These are phyloP conservation scores for Parapsyche elsis DNA, from an alignment of 1,140 invertebrate species.

Conservation along the genomic window DNA sequence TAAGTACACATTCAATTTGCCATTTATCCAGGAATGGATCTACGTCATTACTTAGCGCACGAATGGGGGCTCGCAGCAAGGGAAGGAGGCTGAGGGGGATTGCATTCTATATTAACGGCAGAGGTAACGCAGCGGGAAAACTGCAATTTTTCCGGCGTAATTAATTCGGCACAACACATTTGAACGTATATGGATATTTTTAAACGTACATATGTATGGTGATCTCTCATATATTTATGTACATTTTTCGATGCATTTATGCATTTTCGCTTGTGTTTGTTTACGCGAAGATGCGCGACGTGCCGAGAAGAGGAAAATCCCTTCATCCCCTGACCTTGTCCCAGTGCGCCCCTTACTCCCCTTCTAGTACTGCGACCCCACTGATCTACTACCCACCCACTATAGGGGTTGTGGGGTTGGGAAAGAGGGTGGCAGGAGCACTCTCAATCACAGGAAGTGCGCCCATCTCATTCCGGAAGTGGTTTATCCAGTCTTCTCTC, in stretches of 20 bases:
- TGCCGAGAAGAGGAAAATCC: not conserved
- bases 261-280: not conserved
- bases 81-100: conserved; percentile 50
- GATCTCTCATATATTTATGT: no score
- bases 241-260: not conserved
- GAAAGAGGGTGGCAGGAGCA: conserved; percentile 55
- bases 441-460: conserved; percentile 70
- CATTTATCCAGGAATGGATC: conserved; percentile 68
- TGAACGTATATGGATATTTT: not conserved
- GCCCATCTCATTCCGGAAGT: conserved; percentile 69
- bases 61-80: conserved; percentile 52
- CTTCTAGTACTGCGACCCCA: not conserved
- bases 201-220: not conserved
- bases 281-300: not conserved
- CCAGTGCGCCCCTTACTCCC: conserved; percentile 30
- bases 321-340: conserved; percentile 46
- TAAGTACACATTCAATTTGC: conserved; percentile 66
- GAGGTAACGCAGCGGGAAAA: not conserved
- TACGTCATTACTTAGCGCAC: conserved; percentile 67
- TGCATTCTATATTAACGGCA: conserved; percentile 25
- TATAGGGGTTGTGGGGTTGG: not conserved
- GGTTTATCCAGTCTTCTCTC: conserved; percentile 61
- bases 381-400: conserved; percentile 3
- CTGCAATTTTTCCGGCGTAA: not conserved
- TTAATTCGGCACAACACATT: not conserved